These are phyloP conservation scores for Callorhinus ursinus DNA, from an alignment of 2,113 vertebrate species.

Conservation along the genomic window DNA sequence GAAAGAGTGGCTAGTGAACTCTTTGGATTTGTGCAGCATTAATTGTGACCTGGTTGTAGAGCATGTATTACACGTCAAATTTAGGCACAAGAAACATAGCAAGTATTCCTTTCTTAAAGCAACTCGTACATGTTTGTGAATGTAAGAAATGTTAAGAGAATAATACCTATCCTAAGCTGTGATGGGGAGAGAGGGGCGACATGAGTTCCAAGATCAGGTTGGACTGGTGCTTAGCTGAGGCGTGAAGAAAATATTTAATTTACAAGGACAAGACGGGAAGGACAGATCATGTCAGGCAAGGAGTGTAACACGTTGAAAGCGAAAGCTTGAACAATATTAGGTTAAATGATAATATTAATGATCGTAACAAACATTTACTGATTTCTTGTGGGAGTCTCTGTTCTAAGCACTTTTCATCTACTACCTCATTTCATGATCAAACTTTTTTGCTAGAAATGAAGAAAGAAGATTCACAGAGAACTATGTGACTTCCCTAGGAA, in stretches of 20 bases:
- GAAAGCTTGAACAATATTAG: neutral
- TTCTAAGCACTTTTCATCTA: neutral
- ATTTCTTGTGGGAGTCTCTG: neutral
- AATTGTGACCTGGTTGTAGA: neutral
- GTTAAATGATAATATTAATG: neutral
- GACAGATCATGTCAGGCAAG: neutral
- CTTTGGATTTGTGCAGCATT: neutral
- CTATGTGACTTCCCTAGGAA: neutral
- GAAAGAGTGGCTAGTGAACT: neutral
- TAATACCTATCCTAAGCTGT: neutral
- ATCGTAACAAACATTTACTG: neutral
- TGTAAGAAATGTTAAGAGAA: conserved; percentile 17
- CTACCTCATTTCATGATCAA: neutral
- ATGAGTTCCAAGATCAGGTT: neutral
- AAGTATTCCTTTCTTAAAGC: neutral
- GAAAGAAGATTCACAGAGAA: neutral
- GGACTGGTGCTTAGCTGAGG: neutral
- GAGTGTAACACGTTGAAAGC: neutral
- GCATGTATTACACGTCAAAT: neutral
- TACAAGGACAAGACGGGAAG: neutral
- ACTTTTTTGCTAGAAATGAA: neutral
- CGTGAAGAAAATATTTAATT: neutral
- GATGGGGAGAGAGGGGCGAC: neutral
- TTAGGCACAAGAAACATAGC: neutral
- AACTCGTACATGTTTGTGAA: neutral